These are phyloP conservation scores for Elgaria multicarinata DNA, from an alignment of 2,113 vertebrate species.

Conservation along the genomic window DNA sequence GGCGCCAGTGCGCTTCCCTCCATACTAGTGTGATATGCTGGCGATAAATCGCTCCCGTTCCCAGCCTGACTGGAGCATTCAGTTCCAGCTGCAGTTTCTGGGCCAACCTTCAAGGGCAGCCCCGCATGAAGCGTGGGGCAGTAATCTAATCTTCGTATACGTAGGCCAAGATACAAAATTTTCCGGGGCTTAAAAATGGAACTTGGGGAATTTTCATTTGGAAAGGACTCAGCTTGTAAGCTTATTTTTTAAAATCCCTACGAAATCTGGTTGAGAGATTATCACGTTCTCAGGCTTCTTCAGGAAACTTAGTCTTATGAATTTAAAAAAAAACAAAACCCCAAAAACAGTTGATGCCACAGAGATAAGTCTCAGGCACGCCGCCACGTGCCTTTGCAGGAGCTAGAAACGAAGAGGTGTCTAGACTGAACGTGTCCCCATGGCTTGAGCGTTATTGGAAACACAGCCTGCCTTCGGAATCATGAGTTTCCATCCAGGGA, in stretches of 20 bases:
- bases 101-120: no score
- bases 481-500: not conserved
- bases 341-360: not conserved
- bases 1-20: no score
- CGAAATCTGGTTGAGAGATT: not conserved
- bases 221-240: not conserved
- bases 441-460: not conserved
- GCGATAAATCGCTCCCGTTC: no score
- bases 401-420: not conserved
- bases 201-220: not conserved
- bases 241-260: not conserved
- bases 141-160: no score
- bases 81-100: no score
- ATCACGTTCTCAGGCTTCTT: not conserved
- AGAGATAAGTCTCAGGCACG: not conserved
- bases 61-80: no score
- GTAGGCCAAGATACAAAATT: no score
- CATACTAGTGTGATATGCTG: no score
- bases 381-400: not conserved
- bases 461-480: not conserved
- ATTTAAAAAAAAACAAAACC: not conserved
- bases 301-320: not conserved
- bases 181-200: not conserved
- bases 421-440: constrained; percentile 1
- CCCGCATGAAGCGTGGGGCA: no score